Conservation (phyloP, 2,797 vertebrate genomes). For the Taeniopygia guttata region DNA sequence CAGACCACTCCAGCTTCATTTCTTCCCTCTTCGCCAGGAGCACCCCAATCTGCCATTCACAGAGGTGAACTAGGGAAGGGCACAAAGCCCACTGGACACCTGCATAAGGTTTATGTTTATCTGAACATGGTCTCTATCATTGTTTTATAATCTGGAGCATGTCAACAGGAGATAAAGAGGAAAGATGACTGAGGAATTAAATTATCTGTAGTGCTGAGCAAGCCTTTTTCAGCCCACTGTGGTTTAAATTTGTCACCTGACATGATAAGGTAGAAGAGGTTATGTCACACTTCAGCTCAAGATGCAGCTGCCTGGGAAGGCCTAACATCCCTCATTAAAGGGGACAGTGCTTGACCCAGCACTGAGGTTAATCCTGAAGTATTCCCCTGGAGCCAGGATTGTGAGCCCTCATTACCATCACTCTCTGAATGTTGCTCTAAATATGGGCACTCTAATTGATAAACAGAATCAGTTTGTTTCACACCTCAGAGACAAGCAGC, state of each 20-base stretch:
- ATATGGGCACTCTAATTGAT: not conserved
- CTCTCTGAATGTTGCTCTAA: conserved; percentile 7
- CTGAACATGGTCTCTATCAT: not conserved
- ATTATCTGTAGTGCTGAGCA: conserved; percentile 33
- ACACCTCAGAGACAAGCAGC: not conserved
- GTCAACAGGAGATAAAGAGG: conserved; percentile 22
- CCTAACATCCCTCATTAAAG: conserved; percentile 43
- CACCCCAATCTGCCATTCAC: not conserved
- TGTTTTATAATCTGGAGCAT: not conserved
- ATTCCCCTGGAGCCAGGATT: not conserved
- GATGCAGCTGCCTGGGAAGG: conserved; percentile 32
- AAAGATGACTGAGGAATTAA: conserved; percentile 36
- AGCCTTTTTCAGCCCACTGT: conserved; percentile 9
- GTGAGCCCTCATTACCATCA: conserved; percentile 15
- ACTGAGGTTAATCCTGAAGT: not conserved
- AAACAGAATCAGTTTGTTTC: not conserved
- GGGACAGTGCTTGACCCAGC: conserved; percentile 4
- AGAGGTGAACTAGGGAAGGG: not conserved
- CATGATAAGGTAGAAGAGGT: conserved; percentile 43
- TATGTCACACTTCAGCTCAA: conserved; percentile 25
- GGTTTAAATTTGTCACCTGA: conserved; percentile 56
- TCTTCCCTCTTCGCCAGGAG: not conserved
- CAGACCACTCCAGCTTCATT: not conserved
- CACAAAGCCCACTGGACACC: not conserved
- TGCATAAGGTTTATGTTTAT: not conserved